These are phyloP conservation scores for Goniozus legneri DNA, from an alignment of 1,140 invertebrate species.

Conservation along the genomic window DNA sequence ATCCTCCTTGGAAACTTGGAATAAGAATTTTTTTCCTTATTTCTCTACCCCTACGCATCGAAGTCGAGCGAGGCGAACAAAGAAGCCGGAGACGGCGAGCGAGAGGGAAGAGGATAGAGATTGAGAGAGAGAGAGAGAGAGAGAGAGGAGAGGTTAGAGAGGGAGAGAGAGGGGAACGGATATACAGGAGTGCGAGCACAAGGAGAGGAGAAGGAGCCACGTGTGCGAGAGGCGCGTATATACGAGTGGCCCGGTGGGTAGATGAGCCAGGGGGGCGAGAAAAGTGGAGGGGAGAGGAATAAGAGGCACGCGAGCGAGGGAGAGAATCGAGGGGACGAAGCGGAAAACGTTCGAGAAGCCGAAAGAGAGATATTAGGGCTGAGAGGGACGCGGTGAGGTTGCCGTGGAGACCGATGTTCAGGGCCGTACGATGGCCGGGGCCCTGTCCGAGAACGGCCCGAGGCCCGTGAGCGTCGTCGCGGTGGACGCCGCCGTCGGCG, in stretches of 20 bases:
- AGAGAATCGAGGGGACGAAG: not conserved
- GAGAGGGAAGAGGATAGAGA: not conserved
- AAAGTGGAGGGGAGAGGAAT: not conserved
- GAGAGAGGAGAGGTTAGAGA: conserved; percentile 10
- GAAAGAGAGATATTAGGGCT: not conserved
- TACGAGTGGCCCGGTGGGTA: not conserved
- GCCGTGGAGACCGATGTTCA: conserved; percentile 41
- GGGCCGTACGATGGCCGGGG: conserved; percentile 47
- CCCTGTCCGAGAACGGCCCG: conserved; percentile 47
- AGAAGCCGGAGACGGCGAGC: too few species aligned
- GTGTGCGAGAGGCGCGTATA: not conserved
- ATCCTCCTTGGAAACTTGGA: too few species aligned
- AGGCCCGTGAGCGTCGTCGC: conserved; percentile 48
- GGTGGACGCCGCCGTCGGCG: conserved; percentile 35
- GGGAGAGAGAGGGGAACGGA: conserved; percentile 1
- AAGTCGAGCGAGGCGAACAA: too few species aligned
- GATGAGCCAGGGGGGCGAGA: not conserved
- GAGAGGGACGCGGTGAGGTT: conserved; percentile 13
- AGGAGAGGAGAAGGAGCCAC: not conserved
- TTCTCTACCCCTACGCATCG: too few species aligned
- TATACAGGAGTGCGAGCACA: not conserved
- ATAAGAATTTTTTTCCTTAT: too few species aligned
- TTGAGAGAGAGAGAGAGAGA: not conserved
- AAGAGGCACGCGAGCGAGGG: not conserved
- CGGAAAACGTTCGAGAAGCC: not conserved